These are phyloP conservation scores for Cotesia typhae DNA, from an alignment of 1,140 invertebrate genomes.

Conservation along the genomic window DNA sequence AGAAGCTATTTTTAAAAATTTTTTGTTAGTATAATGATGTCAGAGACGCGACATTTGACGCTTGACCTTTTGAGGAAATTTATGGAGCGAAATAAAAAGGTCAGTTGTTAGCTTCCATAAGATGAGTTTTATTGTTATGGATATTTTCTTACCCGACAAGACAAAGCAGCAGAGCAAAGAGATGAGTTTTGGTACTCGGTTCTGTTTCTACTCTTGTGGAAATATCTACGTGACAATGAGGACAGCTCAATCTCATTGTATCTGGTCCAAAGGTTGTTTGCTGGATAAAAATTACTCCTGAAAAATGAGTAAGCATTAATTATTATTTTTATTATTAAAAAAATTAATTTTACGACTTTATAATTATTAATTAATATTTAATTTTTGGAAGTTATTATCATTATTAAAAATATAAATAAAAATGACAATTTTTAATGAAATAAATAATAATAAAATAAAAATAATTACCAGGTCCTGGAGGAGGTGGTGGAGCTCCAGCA, in stretches of 20 bases:
- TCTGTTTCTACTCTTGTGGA: slow-evolving; percentile 64
- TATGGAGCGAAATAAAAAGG: background rate
- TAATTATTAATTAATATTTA: background rate
- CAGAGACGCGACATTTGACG: background rate
- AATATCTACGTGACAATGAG: slow-evolving; percentile 66
- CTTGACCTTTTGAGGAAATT: slow-evolving; percentile 1
- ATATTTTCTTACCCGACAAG: slow-evolving; percentile 64
- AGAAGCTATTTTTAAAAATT: too few species aligned
- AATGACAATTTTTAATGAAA: background rate
- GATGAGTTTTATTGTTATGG: slow-evolving; percentile 1
- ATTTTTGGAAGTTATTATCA: background rate
- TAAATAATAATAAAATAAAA: background rate
- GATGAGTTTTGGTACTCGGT: slow-evolving; percentile 68
- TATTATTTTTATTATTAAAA: slow-evolving; percentile 15
- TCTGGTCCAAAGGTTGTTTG: slow-evolving; percentile 58
- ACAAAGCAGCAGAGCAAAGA: slow-evolving; percentile 70
- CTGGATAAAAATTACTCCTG: slow-evolving; percentile 43
- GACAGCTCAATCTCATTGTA: slow-evolving; percentile 64
- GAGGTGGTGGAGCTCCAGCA: slow-evolving; percentile 25
- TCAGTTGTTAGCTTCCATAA: background rate
- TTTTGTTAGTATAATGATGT: too few species aligned
- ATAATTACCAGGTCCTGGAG: slow-evolving; percentile 22
- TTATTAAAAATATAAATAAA: too few species aligned
- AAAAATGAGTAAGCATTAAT: slow-evolving; percentile 22
- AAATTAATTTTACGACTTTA: background rate